Evolutionary conservation across 2,888 invertebrate genomes (phyloP), one percentile per base, ranked within the genome.

Genomic region (Xanthorhoe spadicearia): DNA sequence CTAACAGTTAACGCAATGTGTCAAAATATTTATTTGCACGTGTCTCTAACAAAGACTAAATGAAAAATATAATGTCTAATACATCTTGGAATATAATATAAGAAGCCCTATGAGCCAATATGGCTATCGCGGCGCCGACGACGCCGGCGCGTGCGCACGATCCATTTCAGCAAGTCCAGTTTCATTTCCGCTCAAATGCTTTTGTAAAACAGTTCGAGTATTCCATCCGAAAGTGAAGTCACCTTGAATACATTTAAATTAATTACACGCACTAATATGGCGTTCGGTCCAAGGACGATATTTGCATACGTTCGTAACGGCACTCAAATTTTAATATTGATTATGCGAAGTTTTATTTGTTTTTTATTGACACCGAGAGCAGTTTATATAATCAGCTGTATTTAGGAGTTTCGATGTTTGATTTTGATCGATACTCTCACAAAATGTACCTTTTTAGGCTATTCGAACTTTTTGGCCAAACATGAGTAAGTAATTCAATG

Each of bases 221-320:
- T 79, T 83, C 79, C 73, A 74, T 76, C 84, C 79, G 86, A 88
- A 88, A 87, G 87, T 85, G 85, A 84, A 81, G 83, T 77, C 82
- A 77, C 74, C 72, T 78, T 80, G 90, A 86, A 90, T 91, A 89
- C 75, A 90, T 91, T 90, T 85, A 82, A 89, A 92, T 89, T 87
- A 89, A 91, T 91, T 87, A 89, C 79, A 76, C 75, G 77, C 77
- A 77, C 82, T 83, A 85, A 83, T 78, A 77, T 78, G 85, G 83
- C 79, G 82, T 74, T 73, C 79, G 79, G 76, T 66, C 83, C 91
- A 90, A 91, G 91, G 91, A 89, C 92, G 89, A 89, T 84, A 86
- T 90, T 90, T 85, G 88, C 88, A 89, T 91, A 86, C 79, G 78
- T 75, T 77, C 77, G 78, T 85, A 86, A 86, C 86, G 83, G 87